These are phyloP conservation scores for Carassius auratus DNA, from an alignment of 2,113 vertebrate genomes.

Conservation along the genomic window DNA sequence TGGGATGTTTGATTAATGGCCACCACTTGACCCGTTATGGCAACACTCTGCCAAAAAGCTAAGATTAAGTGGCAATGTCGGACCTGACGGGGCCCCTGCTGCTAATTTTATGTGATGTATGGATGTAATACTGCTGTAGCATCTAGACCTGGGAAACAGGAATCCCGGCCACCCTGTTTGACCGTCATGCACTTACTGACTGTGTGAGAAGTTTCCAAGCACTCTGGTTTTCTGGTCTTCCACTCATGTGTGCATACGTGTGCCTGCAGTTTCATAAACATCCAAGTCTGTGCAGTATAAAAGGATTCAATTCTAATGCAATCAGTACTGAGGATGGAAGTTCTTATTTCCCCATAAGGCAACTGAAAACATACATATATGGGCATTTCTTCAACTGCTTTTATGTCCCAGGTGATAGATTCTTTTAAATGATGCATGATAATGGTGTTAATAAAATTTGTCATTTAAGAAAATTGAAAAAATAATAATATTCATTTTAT, in stretches of 20 bases:
- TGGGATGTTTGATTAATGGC: slow-evolving; percentile 80
- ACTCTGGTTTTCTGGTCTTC: neutral
- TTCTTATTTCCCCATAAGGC: neutral
- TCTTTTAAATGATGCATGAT: neutral
- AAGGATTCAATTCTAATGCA: neutral
- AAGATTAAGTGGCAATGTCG: slow-evolving; percentile 81
- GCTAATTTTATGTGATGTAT: slow-evolving; percentile 84
- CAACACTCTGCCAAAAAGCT: slow-evolving; percentile 82
- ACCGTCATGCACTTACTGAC: slow-evolving; percentile 38
- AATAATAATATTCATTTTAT: neutral
- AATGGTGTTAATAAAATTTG: neutral
- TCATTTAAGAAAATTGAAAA: neutral
- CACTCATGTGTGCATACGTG: neutral
- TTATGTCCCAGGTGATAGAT: neutral
- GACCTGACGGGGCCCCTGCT: slow-evolving; percentile 77
- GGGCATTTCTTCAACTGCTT: neutral
- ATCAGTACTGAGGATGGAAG: neutral
- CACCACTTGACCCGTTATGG: slow-evolving; percentile 84
- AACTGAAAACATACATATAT: neutral
- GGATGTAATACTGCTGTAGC: slow-evolving; percentile 75
- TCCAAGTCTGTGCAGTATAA: neutral
- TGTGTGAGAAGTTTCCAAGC: neutral
- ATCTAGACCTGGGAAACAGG: slow-evolving; percentile 61
- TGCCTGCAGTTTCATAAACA: neutral
- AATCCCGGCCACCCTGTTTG: slow-evolving; percentile 31